Evolutionary conservation across 1,140 invertebrate species (phyloP), one percentile per base, ranked within the genome.

Genomic region (Trigoniulus corallinus): DNA sequence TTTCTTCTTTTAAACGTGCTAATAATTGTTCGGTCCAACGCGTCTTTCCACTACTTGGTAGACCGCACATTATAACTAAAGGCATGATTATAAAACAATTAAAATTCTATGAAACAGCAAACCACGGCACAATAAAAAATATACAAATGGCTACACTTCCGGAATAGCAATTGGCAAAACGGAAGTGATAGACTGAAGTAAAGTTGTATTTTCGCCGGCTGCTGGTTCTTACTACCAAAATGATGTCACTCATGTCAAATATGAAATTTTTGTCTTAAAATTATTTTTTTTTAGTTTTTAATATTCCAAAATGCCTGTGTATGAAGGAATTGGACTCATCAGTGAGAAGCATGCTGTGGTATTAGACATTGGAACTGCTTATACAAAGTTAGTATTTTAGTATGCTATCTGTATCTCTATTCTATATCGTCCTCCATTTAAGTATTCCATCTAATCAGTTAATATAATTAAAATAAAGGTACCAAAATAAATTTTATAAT

Each of bases 341-440:
- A 79, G 80, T 57, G 88, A 93, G 53, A 92, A 92, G 65, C 79
- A 85, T 65, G 77, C 83, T 15, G 80, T 95, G 0, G 81, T 96
- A 1, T 65, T 95, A 51, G 91, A 97, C 65, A 81, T 97, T 54
- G 92, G 93, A 37, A 72, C 75, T 39, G 85, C 85, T 26, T 96
- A 91, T 61, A 95, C 92, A 1, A 96, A 95, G 88, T 94, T 72
- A 74, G 69, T 67, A 15, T 29, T 44, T 51, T 39, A 24, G 20
- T n/a, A 54, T 18, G n/a, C 52, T 52, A 18, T 18, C 12, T 39
- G 18, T 18, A 39, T 39, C 37, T 12, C 37, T 12, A 39, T 13
- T 18, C 37, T 12, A 39, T 13, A 39, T n/a, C n/a, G n/a, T n/a
- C n/a, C n/a, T n/a, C n/a, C n/a, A n/a, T n/a, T n/a, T n/a, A n/a